phyloP scores from a whole-genome alignment of 1,140 invertebrate species.

The Leptoteleia sp. region DNA sequence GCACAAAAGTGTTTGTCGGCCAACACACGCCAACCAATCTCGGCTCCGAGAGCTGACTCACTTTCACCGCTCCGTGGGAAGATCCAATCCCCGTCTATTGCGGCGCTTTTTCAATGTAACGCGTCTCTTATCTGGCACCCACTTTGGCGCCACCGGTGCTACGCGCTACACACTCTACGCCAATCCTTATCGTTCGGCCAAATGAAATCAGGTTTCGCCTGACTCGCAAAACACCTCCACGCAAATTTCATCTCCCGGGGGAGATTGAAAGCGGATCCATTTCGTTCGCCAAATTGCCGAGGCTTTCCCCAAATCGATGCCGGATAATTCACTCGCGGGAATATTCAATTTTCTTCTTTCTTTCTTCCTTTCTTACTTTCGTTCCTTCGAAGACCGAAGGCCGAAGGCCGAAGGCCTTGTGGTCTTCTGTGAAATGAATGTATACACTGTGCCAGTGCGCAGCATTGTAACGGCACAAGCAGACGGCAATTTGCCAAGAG shows the following conservation, averaged over 20 bases:
- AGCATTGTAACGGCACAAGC: no score
- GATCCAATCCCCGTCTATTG: constrained; percentile 72
- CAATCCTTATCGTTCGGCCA: constrained; percentile 9
- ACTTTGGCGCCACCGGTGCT: constrained; percentile 45
- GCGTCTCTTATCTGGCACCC: constrained; percentile 45
- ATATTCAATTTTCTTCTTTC: no score
- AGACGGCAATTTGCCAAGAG: no score
- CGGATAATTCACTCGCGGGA: neutral
- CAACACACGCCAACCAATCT: constrained; percentile 75
- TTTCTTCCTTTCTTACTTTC: no score
- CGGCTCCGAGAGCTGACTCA: constrained; percentile 58
- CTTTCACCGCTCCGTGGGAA: constrained; percentile 77
- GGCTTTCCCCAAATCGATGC: neutral
- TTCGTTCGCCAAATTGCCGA: neutral
- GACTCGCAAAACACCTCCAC: neutral
- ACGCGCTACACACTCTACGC: no score
- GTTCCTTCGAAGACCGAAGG: no score
- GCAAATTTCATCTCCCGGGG: neutral
- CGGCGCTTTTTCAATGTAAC: constrained; percentile 68
- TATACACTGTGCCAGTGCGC: no score
- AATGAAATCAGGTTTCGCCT: constrained; percentile 9
- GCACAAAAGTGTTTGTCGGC: constrained; percentile 71
- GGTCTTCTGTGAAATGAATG: no score
- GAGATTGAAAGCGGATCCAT: neutral
- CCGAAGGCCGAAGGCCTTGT: no score